Conservation (phyloP, 2,797 vertebrate genomes). For the Rhynchotus rufescens region DNA sequence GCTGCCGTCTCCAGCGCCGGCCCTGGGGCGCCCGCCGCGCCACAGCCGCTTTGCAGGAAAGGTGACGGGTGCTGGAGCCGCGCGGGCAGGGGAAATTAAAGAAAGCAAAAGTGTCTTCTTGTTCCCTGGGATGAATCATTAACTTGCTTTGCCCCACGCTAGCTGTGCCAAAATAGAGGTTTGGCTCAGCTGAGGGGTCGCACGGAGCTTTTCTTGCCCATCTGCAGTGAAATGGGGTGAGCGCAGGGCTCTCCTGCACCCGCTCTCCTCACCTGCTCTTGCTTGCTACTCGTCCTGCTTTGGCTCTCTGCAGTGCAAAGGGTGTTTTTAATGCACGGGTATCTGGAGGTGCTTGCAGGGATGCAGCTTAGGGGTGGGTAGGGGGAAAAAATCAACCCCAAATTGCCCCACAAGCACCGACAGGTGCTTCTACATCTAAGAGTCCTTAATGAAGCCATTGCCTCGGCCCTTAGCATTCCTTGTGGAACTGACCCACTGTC, state of each 20-base stretch:
- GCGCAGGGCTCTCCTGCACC: not conserved
- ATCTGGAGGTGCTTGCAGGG: not conserved
- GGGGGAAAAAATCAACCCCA: not conserved
- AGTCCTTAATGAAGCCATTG: not conserved
- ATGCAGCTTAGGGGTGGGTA: rapidly evolving
- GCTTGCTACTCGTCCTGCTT: rapidly evolving
- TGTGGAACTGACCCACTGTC: not conserved
- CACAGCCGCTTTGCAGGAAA: not conserved
- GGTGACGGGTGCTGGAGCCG: not conserved
- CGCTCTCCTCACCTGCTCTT: not conserved
- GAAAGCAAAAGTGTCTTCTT: not conserved
- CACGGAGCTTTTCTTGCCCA: rapidly evolving
- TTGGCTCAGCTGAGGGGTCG: not conserved
- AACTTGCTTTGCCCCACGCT: not conserved
- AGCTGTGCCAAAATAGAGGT: not conserved
- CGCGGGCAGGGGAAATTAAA: not conserved
- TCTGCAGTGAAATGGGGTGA: not conserved
- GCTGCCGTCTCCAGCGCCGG: not conserved
- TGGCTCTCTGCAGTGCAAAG: not conserved
- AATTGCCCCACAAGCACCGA: not conserved
- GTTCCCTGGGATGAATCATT: not conserved
- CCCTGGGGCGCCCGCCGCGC: not conserved
- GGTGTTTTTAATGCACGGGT: not conserved
- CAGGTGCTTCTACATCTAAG: not conserved
- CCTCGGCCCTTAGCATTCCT: not conserved